phyloP scores from a whole-genome alignment of 2,888 invertebrate species.

The Hecatera dysodea region DNA sequence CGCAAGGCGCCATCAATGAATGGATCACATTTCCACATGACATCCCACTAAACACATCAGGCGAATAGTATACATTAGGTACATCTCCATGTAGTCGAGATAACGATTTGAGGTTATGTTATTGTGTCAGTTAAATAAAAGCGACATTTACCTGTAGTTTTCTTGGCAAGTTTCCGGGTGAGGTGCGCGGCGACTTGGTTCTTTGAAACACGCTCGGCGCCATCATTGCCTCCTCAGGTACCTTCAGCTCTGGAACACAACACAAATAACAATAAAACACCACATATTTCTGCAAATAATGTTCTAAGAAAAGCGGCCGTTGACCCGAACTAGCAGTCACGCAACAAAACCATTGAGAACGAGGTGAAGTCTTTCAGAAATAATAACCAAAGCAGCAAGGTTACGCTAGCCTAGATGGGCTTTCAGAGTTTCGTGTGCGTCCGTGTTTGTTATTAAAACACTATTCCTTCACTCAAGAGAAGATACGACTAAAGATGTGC shows the following conservation, averaged over 20 bases:
- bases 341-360: conserved; percentile 70
- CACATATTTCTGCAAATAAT: conserved; percentile 11
- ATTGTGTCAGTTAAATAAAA: conserved; percentile 8
- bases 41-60: background rate
- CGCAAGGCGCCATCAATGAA: background rate
- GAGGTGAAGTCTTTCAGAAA: conserved; percentile 68
- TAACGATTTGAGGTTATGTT: conserved; percentile 14
- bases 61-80: background rate
- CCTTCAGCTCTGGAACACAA: conserved; percentile 82
- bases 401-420: conserved; percentile 59
- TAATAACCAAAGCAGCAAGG: conserved; percentile 62
- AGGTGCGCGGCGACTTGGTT: conserved; percentile 87
- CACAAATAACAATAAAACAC: conserved; percentile 42
- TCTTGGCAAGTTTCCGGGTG: conserved; percentile 84
- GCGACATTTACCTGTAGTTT: conserved; percentile 82
- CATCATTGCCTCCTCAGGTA: conserved; percentile 90
- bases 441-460: conserved; percentile 26
- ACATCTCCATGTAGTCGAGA: background rate
- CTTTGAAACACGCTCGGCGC: conserved; percentile 91
- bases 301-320: conserved; percentile 57
- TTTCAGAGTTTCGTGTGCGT: conserved; percentile 41
- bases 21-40: background rate
- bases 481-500: too few relatives aligned
- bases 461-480: background rate
- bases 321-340: conserved; percentile 67